These are phyloP conservation scores for Hippoglossus stenolepis DNA, from an alignment of 2,113 vertebrate species.

Conservation along the genomic window DNA sequence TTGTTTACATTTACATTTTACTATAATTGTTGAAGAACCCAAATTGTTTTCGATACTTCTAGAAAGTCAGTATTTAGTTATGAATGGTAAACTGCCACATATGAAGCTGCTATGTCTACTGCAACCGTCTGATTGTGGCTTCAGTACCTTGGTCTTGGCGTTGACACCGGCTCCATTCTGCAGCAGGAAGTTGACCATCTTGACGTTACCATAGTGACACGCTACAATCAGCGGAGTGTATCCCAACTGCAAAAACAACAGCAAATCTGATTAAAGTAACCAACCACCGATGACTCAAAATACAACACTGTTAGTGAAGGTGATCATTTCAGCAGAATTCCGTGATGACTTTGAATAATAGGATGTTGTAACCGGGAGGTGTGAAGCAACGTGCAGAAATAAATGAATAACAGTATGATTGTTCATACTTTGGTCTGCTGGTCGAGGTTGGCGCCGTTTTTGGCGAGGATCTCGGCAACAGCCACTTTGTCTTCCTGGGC, in stretches of 20 bases:
- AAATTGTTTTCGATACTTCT: not conserved
- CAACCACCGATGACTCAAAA: not conserved
- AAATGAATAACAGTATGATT: no score
- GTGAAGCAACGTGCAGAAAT: not conserved
- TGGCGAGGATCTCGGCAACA: constrained; percentile 89
- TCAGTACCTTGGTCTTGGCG: constrained; percentile 93
- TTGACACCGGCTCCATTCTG: constrained; percentile 92
- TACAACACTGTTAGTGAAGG: not conserved
- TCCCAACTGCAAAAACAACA: constrained; percentile 86
- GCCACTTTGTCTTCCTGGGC: constrained; percentile 96
- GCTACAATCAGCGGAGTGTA: constrained; percentile 97
- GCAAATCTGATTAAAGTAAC: not conserved
- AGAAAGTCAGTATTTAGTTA: not conserved
- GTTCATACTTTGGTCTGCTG: constrained; percentile 92
- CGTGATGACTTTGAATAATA: not conserved
- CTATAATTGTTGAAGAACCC: not conserved
- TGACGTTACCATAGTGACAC: constrained; percentile 97
- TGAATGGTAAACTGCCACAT: not conserved
- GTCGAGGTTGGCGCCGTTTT: constrained; percentile 88
- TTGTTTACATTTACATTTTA: not conserved
- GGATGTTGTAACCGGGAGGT: no score
- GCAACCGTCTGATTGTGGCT: not conserved
- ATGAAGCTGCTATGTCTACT: not conserved
- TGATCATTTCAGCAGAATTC: no score
- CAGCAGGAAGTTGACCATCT: constrained; percentile 98